Evolutionary conservation across 2,888 invertebrate species (phyloP).

Genomic region (Notodonta ziczac): DNA sequence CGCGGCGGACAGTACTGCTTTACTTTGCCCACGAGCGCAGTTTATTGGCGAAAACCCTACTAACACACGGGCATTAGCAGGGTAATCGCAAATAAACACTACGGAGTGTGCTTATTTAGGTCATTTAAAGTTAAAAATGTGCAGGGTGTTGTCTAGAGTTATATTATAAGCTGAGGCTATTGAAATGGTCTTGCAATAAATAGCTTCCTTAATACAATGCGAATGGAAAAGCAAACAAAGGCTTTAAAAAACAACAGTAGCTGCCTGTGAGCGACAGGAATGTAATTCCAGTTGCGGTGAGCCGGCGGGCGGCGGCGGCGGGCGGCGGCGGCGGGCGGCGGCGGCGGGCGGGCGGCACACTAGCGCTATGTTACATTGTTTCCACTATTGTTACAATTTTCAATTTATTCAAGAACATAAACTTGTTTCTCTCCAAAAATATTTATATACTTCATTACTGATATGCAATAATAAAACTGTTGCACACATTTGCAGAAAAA

Average conservation of each 20-base stretch:
- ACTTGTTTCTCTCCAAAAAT: too few species aligned
- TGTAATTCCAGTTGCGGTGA: constrained; percentile 5
- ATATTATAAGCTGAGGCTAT: neutral
- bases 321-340: neutral
- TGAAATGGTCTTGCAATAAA: neutral
- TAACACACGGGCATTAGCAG: too few species aligned
- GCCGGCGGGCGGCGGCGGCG: neutral
- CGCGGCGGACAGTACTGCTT: neutral
- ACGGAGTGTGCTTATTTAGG: too few species aligned
- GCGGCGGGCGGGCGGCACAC: neutral
- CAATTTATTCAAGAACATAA: neutral
- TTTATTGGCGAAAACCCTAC: neutral
- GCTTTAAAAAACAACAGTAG: neutral
- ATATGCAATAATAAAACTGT: too few species aligned
- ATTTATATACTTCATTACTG: too few species aligned
- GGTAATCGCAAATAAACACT: too few species aligned
- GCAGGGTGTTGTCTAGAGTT: too few species aligned
- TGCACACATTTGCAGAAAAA: too few species aligned
- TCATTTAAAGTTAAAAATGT: too few species aligned
- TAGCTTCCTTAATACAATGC: too few species aligned
- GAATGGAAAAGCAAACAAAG: neutral
- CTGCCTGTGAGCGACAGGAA: neutral
- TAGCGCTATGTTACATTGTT: neutral
- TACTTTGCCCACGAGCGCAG: neutral
- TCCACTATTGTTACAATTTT: neutral